Base-by-base conservation (phyloP, 2,797 vertebrate species). In the Liparis tanakae region DNA sequence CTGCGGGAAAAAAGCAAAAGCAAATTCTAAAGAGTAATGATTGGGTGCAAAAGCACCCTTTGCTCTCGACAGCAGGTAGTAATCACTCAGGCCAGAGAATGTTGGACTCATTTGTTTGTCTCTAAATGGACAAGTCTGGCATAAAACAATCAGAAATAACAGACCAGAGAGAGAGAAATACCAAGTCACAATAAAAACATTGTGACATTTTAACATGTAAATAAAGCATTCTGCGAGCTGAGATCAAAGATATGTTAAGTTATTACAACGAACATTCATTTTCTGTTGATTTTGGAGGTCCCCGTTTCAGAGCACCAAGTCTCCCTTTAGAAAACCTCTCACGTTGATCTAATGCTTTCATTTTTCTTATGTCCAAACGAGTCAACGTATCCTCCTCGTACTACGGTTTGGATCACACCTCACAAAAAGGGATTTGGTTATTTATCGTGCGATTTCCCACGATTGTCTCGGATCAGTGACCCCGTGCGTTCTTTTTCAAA, bases 51-150 rank as follows among this genome's bases (percentile, higher is more conserved):
- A 55, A 44, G 70, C 44, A 69, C 22, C 53, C 17, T 39, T 62
- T 68, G 67, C 50, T 67, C 55, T 36, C 1, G n/a, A 72, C 70
- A 64, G 73, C 55, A 63, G 62, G 56, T 48, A 55, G 25, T 34
- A 30, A 74, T 69, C 68, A 70, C 36, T 44, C 20, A 33, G 39
- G 43, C 50, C 63, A 65, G 44, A 57, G 55, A 58, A 70, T 30
- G 62, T 7, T 54, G 63, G 63, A 67, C 17, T 41, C 17, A 1
- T 7, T 18, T 1, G 13, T 15, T 55, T 61, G 10, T 17, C 30
- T 65, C 63, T 1, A 7, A 51, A 78, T 41, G 78, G 34, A 25
- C 56, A 70, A 54, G 13, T 34, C 14, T 64, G 37, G 20, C 30
- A 36, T 53, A 41, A 61, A 57, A 39, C 20, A 17, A 10, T 58